Percentiles rank a stretch among this genome's conserved stretches.
phyloP scores from a whole-genome alignment of 2,113 vertebrate species.

The Sitta europaea region DNA sequence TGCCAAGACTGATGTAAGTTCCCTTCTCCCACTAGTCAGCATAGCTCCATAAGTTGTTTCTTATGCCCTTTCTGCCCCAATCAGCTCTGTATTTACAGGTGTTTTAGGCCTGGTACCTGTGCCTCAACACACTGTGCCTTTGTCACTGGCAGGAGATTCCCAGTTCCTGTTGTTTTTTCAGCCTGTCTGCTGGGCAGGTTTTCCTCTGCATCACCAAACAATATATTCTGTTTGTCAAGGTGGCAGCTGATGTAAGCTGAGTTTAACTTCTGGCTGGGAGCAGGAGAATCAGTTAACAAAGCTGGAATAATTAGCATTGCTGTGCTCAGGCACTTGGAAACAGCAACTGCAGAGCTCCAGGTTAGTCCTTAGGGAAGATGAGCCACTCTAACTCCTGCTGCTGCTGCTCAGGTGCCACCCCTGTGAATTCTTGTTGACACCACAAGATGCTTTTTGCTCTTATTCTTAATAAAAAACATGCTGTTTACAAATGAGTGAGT shows the following conservation, averaged over 20 bases:
- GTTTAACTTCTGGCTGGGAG: not conserved
- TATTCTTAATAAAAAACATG: not conserved
- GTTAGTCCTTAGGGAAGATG: not conserved
- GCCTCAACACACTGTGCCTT: not conserved
- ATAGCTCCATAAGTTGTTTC: not conserved
- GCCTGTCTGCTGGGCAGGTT: not conserved
- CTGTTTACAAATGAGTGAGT: not conserved
- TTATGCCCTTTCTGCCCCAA: not conserved
- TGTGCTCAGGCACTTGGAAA: not conserved
- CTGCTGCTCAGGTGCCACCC: not conserved
- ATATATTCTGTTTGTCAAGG: not conserved
- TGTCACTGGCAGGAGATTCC: not conserved
- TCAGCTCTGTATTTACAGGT: not conserved
- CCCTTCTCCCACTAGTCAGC: not conserved
- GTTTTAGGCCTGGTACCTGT: not conserved
- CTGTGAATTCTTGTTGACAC: constrained; percentile 16
- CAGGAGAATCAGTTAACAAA: not conserved
- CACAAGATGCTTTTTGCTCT: not conserved
- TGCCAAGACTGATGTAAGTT: not conserved
- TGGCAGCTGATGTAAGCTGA: not conserved
- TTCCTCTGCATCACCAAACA: not conserved
- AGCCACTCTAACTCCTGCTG: not conserved
- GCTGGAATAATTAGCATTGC: not conserved
- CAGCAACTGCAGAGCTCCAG: not conserved
- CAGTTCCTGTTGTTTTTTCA: not conserved